phyloP scores from a whole-genome alignment of 2,888 invertebrate species.

The Adelphocoris suturalis region DNA sequence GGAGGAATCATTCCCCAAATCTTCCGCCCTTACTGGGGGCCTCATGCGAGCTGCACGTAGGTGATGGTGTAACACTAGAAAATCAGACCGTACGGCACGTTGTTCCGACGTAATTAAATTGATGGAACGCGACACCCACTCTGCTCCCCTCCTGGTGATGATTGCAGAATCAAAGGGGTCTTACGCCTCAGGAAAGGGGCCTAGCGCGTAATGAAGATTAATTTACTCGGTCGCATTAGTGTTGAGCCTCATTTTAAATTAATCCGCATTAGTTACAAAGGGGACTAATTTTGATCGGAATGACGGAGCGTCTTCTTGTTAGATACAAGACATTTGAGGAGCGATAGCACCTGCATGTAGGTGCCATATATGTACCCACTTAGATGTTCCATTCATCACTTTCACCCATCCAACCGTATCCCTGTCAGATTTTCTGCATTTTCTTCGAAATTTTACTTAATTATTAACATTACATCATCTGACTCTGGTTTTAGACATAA shows the following conservation, averaged over 20 bases:
- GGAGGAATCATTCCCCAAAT: neutral
- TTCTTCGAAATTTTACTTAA: no score
- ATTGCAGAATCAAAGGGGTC: constrained; percentile 58
- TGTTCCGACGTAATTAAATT: constrained; percentile 57
- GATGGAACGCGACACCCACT: constrained; percentile 55
- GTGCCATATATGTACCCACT: neutral
- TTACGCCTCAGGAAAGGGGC: neutral
- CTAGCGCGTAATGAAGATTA: constrained; percentile 4
- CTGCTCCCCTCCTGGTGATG: neutral
- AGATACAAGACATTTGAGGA: neutral
- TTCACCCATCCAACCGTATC: neutral
- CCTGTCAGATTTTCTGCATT: no score
- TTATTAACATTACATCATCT: no score
- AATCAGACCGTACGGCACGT: constrained; percentile 5
- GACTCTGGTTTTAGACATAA: no score
- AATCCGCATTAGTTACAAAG: constrained; percentile 17
- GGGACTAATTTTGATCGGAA: constrained; percentile 9
- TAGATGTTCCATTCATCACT: neutral
- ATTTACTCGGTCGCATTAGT: constrained; percentile 5
- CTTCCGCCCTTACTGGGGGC: neutral
- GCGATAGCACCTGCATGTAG: neutral
- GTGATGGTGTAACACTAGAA: neutral
- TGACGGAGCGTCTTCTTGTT: neutral
- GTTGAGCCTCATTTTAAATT: constrained; percentile 20
- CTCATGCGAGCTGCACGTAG: neutral